These are phyloP conservation scores for Mycetomoellerius zeteki DNA, from an alignment of 1,140 invertebrate species.

Conservation along the genomic window DNA sequence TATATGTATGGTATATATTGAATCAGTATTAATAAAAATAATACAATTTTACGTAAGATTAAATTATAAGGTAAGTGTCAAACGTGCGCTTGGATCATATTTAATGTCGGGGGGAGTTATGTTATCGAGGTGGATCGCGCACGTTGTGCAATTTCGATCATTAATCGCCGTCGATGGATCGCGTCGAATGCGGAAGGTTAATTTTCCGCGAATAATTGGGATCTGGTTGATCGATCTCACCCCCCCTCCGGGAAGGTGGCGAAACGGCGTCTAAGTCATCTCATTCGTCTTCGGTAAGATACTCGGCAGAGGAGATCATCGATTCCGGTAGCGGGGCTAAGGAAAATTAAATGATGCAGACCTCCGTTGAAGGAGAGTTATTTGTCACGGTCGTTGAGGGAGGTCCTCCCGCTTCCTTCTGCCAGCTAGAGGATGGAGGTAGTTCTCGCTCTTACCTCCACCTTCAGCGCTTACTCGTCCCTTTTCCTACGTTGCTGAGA, in stretches of 20 bases:
- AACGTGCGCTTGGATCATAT: conserved; percentile 40
- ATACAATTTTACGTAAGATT: not conserved
- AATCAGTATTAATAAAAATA: not conserved
- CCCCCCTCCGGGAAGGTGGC: conserved; percentile 77
- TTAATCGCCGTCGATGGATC: conserved; percentile 75
- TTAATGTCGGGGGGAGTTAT: conserved; percentile 26
- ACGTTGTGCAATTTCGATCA: conserved; percentile 61
- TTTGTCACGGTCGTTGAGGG: conserved; percentile 84
- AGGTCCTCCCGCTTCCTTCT: conserved; percentile 36
- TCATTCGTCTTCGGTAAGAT: conserved; percentile 86
- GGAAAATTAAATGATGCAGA: conserved; percentile 87
- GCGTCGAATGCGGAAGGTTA: conserved; percentile 79
- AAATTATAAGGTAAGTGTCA: conserved; percentile 23
- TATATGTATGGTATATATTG: not conserved
- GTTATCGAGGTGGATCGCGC: conserved; percentile 47
- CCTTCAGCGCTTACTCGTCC: conserved; percentile 61
- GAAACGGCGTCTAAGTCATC: conserved; percentile 85
- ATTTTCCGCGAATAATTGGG: conserved; percentile 85
- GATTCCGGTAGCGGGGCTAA: conserved; percentile 84
- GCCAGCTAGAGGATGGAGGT: conserved; percentile 57
- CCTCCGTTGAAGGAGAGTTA: conserved; percentile 85
- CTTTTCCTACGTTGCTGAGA: conserved; percentile 65
- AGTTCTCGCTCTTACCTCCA: conserved; percentile 56
- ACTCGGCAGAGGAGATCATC: conserved; percentile 85
- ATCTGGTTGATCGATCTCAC: conserved; percentile 83